Evolutionary conservation across 2,797 vertebrate genomes (phyloP).

Genomic region (Sarcophilus harrisii): DNA sequence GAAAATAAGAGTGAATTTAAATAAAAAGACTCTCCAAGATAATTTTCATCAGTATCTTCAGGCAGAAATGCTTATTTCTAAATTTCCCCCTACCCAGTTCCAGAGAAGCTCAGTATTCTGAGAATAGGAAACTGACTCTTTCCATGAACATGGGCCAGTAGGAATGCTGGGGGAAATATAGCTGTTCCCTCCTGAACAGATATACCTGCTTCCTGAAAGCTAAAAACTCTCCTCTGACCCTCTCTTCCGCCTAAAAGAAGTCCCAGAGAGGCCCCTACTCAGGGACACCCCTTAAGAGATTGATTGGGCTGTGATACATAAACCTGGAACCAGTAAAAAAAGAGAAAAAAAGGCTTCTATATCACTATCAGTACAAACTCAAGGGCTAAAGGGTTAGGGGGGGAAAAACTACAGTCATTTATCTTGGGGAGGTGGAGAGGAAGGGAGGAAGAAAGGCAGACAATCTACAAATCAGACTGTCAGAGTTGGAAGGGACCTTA

Average conservation of each 20-base stretch:
- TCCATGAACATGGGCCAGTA: background rate
- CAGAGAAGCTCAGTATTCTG: background rate
- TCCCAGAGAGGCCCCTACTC: background rate
- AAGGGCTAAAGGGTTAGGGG: background rate
- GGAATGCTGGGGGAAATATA: background rate
- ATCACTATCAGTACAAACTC: background rate
- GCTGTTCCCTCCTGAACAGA: background rate
- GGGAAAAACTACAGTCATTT: background rate
- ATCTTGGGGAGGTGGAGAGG: background rate
- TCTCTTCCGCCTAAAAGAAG: background rate
- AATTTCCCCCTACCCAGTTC: background rate
- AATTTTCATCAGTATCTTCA: background rate
- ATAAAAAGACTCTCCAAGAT: background rate
- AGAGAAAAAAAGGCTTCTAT: background rate
- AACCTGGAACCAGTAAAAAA: background rate
- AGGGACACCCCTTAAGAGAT: background rate
- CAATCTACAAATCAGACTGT: constrained; percentile 4
- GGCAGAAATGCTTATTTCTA: background rate
- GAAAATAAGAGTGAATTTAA: background rate
- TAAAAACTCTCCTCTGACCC: constrained; percentile 4
- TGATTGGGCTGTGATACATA: background rate
- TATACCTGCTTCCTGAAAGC: background rate
- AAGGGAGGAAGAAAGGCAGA: background rate
- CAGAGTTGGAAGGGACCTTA: background rate
- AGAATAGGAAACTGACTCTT: background rate